A percentile compares a stretch with the other conserved stretches of the same genome.
Evolutionary conservation across 2,797 vertebrate species (phyloP).

Genomic region (Oreonectes daqikongensis): DNA sequence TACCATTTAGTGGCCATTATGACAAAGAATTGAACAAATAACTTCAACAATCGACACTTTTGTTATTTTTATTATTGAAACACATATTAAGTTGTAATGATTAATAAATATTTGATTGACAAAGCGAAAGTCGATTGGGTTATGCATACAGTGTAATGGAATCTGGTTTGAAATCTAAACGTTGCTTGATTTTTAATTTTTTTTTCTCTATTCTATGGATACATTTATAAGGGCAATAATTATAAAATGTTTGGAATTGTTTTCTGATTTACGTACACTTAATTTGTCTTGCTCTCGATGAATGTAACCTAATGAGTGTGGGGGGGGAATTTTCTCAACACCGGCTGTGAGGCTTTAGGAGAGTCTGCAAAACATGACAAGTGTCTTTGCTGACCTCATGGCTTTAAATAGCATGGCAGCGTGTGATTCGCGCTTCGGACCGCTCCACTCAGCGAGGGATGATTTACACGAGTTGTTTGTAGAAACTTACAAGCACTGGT

Average conservation of each 20-base stretch:
- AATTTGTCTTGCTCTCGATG: background rate
- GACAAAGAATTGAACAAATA: too few relatives aligned
- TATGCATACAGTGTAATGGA: background rate
- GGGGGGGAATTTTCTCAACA: slow-evolving; percentile 31
- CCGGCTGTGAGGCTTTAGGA: slow-evolving; percentile 43
- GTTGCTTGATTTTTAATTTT: background rate
- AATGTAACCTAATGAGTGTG: slow-evolving; percentile 26
- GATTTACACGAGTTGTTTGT: background rate
- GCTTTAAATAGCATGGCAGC: slow-evolving; percentile 76
- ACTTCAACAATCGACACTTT: too few relatives aligned
- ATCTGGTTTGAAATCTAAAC: background rate
- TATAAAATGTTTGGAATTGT: background rate
- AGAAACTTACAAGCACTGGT: background rate
- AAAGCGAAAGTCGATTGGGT: background rate
- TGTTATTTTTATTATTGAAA: too few relatives aligned
- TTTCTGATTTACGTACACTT: background rate
- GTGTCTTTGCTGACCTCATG: slow-evolving; percentile 76
- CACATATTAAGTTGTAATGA: background rate
- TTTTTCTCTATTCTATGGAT: background rate
- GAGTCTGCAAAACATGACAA: slow-evolving; percentile 43
- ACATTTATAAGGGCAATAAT: background rate
- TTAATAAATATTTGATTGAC: too few relatives aligned
- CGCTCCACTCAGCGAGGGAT: background rate
- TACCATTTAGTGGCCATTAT: too few relatives aligned
- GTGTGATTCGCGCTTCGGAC: slow-evolving; percentile 40